Percentiles rank a stretch among this genome's conserved stretches.
Evolutionary conservation across 2,797 vertebrate species (phyloP).

Genomic region (Clarias fuscus): DNA sequence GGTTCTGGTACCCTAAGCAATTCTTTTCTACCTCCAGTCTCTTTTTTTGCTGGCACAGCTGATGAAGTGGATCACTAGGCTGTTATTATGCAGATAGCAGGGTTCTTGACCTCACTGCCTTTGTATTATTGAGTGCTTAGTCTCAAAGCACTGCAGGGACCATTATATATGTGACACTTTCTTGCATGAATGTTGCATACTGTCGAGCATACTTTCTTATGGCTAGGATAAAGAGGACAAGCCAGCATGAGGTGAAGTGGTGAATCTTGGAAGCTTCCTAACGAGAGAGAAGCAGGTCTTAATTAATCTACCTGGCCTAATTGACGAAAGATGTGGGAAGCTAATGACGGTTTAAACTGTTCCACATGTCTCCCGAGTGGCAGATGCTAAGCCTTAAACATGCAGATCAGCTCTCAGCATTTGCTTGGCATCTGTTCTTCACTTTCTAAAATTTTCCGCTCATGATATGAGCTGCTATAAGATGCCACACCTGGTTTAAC

Average conservation of each 20-base stretch:
- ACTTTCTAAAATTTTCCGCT: slow-evolving; percentile 50
- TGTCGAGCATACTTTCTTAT: slow-evolving; percentile 10
- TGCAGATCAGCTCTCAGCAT: slow-evolving; percentile 65
- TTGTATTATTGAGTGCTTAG: slow-evolving; percentile 23
- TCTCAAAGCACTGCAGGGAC: slow-evolving; percentile 9
- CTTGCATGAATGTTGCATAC: not conserved
- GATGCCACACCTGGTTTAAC: slow-evolving; percentile 47
- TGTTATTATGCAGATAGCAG: slow-evolving; percentile 5
- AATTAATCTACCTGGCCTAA: slow-evolving; percentile 44
- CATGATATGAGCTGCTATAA: slow-evolving; percentile 59
- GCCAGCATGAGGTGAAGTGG: slow-evolving; percentile 8
- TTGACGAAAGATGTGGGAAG: slow-evolving; percentile 31
- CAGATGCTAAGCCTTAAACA: slow-evolving; percentile 41
- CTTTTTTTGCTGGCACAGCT: not conserved
- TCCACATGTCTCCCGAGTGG: slow-evolving; percentile 35
- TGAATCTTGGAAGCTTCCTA: slow-evolving; percentile 19
- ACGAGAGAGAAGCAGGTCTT: slow-evolving; percentile 19
- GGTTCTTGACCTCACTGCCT: not conserved
- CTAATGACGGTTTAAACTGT: slow-evolving; percentile 40
- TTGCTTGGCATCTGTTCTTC: slow-evolving; percentile 66
- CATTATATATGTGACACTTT: slow-evolving; percentile 26
- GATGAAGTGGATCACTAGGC: not conserved
- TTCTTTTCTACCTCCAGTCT: not conserved
- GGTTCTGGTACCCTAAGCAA: not conserved
- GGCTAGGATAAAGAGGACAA: slow-evolving; percentile 6